These are phyloP conservation scores for Agonopterix subpropinquella DNA, from an alignment of 2,888 invertebrate species.

Conservation along the genomic window DNA sequence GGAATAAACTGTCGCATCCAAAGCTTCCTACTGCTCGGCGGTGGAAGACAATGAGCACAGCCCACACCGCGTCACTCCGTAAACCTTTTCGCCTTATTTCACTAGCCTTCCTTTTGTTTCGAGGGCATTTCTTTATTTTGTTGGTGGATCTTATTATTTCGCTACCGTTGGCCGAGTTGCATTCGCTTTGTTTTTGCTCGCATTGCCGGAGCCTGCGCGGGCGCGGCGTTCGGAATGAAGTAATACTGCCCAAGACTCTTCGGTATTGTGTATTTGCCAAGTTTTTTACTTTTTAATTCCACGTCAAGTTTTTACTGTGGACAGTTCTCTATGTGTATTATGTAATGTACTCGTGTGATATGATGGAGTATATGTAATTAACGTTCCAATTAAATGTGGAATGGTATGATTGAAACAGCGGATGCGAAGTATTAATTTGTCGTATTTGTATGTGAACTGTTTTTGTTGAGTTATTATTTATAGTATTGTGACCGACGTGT, in stretches of 20 bases:
- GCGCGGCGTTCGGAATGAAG: conserved; percentile 57
- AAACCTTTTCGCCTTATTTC: conserved; percentile 73
- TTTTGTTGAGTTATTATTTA: background rate
- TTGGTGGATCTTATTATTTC: conserved; percentile 74
- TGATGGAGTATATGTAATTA: conserved; percentile 40
- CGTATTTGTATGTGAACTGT: background rate
- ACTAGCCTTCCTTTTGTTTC: conserved; percentile 70
- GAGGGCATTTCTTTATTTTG: conserved; percentile 71
- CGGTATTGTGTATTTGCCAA: conserved; percentile 66
- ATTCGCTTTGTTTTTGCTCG: conserved; percentile 62
- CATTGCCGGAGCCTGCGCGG: conserved; percentile 9
- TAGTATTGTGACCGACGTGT: too few species aligned
- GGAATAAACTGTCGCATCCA: conserved; percentile 33
- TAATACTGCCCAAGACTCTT: conserved; percentile 61
- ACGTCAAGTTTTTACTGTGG: conserved; percentile 44
- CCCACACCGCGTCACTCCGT: conserved; percentile 71
- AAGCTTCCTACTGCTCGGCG: conserved; percentile 11
- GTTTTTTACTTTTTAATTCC: conserved; percentile 41
- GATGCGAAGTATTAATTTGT: conserved; percentile 8
- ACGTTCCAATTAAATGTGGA: conserved; percentile 11
- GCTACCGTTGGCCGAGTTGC: conserved; percentile 71
- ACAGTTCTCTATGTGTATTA: conserved; percentile 30
- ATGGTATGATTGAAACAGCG: conserved; percentile 6
- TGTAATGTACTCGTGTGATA: conserved; percentile 42
- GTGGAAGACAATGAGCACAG: conserved; percentile 58